Evolutionary conservation across 1,140 invertebrate species (phyloP), one percentile per base, ranked within the genome.

Genomic region (Zaprionus davidi): DNA sequence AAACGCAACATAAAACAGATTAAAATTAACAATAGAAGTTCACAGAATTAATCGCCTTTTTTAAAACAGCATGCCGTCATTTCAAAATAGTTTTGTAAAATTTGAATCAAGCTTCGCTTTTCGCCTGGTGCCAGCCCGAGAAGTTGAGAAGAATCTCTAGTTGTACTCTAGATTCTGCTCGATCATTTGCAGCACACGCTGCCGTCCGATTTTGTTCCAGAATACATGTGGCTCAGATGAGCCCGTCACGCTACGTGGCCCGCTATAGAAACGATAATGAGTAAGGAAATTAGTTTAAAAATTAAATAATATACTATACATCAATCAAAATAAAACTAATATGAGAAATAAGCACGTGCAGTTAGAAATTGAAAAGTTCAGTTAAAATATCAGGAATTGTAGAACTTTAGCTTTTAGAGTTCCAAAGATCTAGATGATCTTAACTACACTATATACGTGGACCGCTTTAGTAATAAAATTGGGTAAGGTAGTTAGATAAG

Each of bases 161-260:
- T 65, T 24, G 51, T 92, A 92, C 69, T 92, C 91, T 76, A 92
- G 28, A 57, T 84, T 80, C 6, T 81, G 53, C 70, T 93, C 92
- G 24, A 93, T 92, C 67, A 81, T 76, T 65, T 91, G 90, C 26
- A 92, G 71, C 24, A 93, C 84, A 6, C 92, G 86, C 76, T 93
- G 92, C 41, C 92, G 84, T 34, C 92, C 92, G 68, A 93, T 90
- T 74, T 92, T 92, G 76, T 93, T 93, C 92, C 92, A 93, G 74
- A 93, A 90, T 24, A 93, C 64, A 79, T 92, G 75, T 2, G 91
- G 78, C 56, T 92, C 80, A n/a, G 59, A 66, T 59, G 77, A 81
- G 28, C 92, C 92, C n/a, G 90, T 73, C 17, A 93, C 92, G 13
- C 68, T 76, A 15, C 91, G 78, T 34, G 92, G 82, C 55, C 76